Percentiles rank a stretch among this genome's conserved stretches.
Conservation (phyloP, 2,888 invertebrate genomes). For the Fragum fragum region DNA sequence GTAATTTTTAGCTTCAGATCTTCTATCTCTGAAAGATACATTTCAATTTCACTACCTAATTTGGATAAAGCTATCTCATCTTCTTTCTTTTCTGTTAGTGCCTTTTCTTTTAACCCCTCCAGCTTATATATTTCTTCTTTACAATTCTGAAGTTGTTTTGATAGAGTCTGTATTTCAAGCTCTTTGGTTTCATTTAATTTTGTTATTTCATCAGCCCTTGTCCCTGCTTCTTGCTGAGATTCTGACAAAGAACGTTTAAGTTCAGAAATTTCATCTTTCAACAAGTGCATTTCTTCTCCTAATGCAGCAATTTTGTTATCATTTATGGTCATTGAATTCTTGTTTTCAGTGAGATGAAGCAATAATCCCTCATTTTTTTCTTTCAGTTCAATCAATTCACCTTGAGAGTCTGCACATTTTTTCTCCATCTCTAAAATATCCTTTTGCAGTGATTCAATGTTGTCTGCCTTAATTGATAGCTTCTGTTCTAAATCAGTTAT, state of each 20-base stretch:
- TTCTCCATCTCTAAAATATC: neutral
- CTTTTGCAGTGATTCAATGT: slow-evolving; percentile 5
- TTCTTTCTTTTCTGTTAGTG: neutral
- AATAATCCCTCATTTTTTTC: neutral
- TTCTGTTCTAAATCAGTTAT: slow-evolving; percentile 28
- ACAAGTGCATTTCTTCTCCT: neutral
- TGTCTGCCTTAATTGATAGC: slow-evolving; percentile 2
- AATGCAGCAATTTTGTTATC: neutral
- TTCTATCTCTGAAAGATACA: neutral
- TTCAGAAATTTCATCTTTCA: slow-evolving; percentile 10
- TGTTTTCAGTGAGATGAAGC: neutral
- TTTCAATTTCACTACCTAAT: slow-evolving; percentile 27
- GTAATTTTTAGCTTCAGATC: neutral
- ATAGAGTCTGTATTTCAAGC: neutral
- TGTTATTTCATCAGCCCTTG: neutral
- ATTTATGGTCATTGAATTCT: slow-evolving; percentile 2
- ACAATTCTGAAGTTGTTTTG: slow-evolving; percentile 12
- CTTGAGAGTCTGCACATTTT: neutral
- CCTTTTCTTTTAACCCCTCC: neutral
- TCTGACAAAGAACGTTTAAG: neutral
- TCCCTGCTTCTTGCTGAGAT: neutral
- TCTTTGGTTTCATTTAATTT: neutral
- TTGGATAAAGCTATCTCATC: neutral
- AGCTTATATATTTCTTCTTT: slow-evolving; percentile 8
- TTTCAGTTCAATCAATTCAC: neutral